Percentiles rank a stretch among this genome's conserved stretches.
phyloP scores from a whole-genome alignment of 2,797 vertebrate species.

The Scolopax rusticola region DNA sequence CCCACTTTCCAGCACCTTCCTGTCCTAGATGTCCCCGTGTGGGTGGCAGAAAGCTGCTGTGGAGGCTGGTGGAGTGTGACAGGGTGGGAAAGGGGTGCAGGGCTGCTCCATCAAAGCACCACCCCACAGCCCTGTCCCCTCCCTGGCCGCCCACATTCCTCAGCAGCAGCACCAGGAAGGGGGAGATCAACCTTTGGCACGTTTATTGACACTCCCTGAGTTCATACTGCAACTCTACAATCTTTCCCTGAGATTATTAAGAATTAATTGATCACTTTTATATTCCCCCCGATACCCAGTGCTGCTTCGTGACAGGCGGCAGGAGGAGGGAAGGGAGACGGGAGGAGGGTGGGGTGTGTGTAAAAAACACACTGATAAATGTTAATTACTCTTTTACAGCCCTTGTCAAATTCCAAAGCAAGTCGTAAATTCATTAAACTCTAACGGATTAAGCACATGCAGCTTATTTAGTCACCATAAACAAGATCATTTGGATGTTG shows the following conservation, averaged over 20 bases:
- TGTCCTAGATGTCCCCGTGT: background rate
- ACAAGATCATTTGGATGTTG: constrained; percentile 92
- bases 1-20: background rate
- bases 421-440: constrained; percentile 98
- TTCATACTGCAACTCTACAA: constrained; percentile 84
- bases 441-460: constrained; percentile 90
- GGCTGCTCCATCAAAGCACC: background rate
- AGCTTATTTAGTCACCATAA: constrained; percentile 96
- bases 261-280: constrained; percentile 87
- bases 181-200: constrained; percentile 79
- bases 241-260: constrained; percentile 86
- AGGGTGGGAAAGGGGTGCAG: background rate
- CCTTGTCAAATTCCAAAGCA: constrained; percentile 91
- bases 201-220: constrained; percentile 95
- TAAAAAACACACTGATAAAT: constrained; percentile 85
- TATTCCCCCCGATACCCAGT: constrained; percentile 79
- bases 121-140: background rate
- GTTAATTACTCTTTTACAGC: constrained; percentile 90
- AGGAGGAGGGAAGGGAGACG: constrained; percentile 35
- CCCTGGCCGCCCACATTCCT: constrained; percentile 41
- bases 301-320: constrained; percentile 44
- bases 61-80: background rate
- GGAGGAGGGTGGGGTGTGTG: constrained; percentile 70
- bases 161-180: background rate
- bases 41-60: background rate